These are phyloP conservation scores for Psophia crepitans DNA, from an alignment of 2,113 vertebrate species.

Conservation along the genomic window DNA sequence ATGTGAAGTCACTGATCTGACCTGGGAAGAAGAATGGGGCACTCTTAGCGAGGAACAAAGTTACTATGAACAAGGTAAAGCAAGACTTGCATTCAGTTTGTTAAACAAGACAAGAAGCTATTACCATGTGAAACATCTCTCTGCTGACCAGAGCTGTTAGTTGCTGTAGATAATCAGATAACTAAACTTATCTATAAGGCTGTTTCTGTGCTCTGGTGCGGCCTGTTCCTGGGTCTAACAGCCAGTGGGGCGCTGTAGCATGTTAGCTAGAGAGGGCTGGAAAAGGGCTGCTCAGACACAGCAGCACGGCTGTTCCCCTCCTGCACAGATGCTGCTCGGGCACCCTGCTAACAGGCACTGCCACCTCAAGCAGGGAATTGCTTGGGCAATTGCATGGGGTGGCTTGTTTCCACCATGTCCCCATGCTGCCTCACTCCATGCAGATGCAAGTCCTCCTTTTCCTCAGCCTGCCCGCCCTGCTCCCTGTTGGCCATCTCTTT, in stretches of 20 bases:
- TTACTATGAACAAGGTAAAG: background rate
- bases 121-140: background rate
- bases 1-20: background rate
- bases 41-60: background rate
- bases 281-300: background rate
- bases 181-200: background rate
- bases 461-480: background rate
- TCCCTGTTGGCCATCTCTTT: background rate
- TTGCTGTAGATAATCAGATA: background rate
- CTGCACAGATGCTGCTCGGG: background rate
- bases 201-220: background rate
- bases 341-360: background rate
- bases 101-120: background rate
- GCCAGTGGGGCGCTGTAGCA: background rate
- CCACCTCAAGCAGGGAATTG: background rate
- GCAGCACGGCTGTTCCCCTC: background rate
- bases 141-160: background rate
- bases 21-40: background rate
- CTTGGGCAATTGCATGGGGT: accelerated
- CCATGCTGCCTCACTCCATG: background rate
- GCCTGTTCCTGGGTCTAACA: background rate
- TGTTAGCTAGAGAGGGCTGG: background rate
- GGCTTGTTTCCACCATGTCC: accelerated
- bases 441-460: background rate
- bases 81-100: background rate